Evolutionary conservation across 1,140 invertebrate species (phyloP).

Genomic region (Drosophila navojoa): DNA sequence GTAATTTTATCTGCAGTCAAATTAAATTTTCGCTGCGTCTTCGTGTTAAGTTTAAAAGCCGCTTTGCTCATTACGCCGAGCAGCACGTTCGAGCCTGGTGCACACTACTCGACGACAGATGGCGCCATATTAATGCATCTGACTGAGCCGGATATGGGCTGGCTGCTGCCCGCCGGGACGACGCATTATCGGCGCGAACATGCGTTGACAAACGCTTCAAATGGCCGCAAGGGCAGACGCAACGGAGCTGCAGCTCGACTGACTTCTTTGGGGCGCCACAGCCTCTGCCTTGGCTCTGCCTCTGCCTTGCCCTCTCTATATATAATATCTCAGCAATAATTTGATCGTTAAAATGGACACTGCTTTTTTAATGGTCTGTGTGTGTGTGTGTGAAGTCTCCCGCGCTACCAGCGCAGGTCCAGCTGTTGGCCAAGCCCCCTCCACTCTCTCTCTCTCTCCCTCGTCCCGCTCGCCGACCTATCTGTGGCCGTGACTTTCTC

Average conservation of each 20-base stretch:
- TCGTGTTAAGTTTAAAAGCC: conserved; percentile 26
- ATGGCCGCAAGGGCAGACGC: not conserved
- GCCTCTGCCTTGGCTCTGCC: not conserved
- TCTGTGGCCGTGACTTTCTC: conserved; percentile 8
- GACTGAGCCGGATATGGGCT: conserved; percentile 6
- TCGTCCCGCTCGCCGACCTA: not conserved
- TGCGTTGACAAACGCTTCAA: conserved; percentile 34
- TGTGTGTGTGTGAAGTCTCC: conserved; percentile 10
- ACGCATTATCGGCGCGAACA: conserved; percentile 53
- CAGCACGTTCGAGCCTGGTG: conserved; percentile 23
- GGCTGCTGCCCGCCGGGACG: conserved; percentile 15
- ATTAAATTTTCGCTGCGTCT: conserved; percentile 20
- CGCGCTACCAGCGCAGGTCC: too few species aligned
- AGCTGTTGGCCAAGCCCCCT: too few species aligned
- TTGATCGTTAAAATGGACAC: conserved; percentile 79
- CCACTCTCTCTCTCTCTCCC: not conserved
- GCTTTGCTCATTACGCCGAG: conserved; percentile 54
- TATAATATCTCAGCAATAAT: conserved; percentile 69
- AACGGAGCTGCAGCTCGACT: not conserved
- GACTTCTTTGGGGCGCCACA: conserved; percentile 24
- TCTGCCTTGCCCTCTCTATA: conserved; percentile 13
- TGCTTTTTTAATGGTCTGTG: conserved; percentile 61
- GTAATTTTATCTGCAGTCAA: not conserved
- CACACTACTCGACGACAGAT: conserved; percentile 56
- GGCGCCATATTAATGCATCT: conserved; percentile 61